Evolutionary conservation across 30 jellyfish, hydroid and myxozoan species (phyloP).

Genomic region (Aurelia aurita): DNA sequence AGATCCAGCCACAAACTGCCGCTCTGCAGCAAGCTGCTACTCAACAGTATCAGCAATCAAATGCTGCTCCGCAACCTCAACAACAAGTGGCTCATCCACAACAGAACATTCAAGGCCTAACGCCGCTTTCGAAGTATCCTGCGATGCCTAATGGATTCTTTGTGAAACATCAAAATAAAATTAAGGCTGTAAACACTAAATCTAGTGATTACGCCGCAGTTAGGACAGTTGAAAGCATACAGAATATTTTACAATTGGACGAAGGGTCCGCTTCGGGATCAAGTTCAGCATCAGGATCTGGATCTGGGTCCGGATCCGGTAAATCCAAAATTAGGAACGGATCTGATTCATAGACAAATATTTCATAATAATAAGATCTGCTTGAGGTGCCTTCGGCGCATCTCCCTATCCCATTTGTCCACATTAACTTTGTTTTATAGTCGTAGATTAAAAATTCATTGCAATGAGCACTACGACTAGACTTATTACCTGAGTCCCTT

Average conservation of each 20-base stretch:
- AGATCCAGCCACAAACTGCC: background rate
- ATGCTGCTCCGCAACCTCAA: background rate
- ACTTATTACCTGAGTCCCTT: no score
- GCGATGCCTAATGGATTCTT: conserved; percentile 62
- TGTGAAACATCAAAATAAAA: conserved; percentile 17
- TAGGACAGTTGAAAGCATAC: background rate
- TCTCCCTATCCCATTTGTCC: no score
- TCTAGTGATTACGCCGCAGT: background rate
- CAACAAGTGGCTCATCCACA: conserved; percentile 9
- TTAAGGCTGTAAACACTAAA: background rate
- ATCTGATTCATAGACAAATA: no score
- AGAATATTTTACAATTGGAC: background rate
- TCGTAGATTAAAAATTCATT: no score
- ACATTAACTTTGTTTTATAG: no score
- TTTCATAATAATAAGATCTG: no score
- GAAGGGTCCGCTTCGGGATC: conserved; percentile 8
- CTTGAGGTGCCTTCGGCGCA: no score
- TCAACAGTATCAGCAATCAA: background rate
- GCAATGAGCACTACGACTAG: no score
- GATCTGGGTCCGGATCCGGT: background rate
- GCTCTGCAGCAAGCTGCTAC: background rate
- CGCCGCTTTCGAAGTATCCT: conserved; percentile 46
- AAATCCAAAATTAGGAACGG: no score
- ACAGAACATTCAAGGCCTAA: background rate
- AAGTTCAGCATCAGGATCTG: conserved; percentile 1